Percentiles rank a stretch among this genome's conserved stretches.
Conservation (phyloP, 2,113 vertebrate genomes). For the Onychostruthus taczanowskii region DNA sequence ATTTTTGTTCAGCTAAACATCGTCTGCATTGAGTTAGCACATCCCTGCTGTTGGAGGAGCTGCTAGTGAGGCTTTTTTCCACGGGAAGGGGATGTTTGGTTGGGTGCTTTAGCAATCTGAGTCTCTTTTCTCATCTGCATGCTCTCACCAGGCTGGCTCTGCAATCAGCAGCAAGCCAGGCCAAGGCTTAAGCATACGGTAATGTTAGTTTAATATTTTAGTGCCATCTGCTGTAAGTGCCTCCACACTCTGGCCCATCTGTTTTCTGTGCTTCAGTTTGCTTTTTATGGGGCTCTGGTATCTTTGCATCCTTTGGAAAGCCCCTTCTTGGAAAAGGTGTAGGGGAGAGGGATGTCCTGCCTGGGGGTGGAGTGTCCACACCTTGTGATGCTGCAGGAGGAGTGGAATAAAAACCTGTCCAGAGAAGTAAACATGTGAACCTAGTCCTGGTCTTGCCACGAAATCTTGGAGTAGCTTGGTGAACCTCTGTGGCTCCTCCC, state of each 20-base stretch:
- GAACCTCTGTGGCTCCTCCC: neutral
- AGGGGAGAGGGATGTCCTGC: neutral
- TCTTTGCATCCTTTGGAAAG: slow-evolving; percentile 26
- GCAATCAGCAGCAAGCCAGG: slow-evolving; percentile 32
- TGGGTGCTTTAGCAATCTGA: slow-evolving; percentile 18
- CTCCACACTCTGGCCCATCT: slow-evolving; percentile 68
- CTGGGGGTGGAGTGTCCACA: neutral
- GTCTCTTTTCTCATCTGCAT: slow-evolving; percentile 42
- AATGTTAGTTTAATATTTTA: slow-evolving; percentile 75
- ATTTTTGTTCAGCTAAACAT: slow-evolving; percentile 30
- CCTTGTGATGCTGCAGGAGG: neutral
- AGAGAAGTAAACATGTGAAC: neutral
- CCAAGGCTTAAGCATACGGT: slow-evolving; percentile 58
- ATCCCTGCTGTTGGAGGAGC: slow-evolving; percentile 5
- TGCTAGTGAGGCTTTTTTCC: neutral
- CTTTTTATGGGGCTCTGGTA: neutral
- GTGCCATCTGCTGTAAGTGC: slow-evolving; percentile 76
- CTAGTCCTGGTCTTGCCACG: neutral
- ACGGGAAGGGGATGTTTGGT: slow-evolving; percentile 18
- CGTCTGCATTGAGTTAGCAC: neutral
- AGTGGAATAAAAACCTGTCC: neutral
- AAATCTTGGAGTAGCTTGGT: neutral
- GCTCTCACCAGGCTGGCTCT: slow-evolving; percentile 52
- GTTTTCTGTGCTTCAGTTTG: slow-evolving; percentile 46
- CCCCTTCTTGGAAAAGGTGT: neutral